These are phyloP conservation scores for Drosophila pseudoobscura DNA, from an alignment of 1,140 invertebrate species.

Conservation along the genomic window DNA sequence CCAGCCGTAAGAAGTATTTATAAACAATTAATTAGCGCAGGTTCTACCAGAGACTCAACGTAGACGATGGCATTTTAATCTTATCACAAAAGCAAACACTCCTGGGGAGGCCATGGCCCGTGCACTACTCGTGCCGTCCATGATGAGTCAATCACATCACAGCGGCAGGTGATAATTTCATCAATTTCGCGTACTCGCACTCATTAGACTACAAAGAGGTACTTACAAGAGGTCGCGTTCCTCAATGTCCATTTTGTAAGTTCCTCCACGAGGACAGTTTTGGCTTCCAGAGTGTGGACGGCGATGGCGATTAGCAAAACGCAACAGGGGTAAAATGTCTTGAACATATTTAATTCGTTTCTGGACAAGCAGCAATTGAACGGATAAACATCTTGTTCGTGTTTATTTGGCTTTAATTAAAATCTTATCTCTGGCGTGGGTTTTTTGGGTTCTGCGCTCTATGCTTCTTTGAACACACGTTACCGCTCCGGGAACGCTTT, in stretches of 20 bases:
- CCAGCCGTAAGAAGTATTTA: constrained; percentile 37
- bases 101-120: constrained; percentile 10
- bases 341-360: constrained; percentile 35
- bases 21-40: constrained; percentile 56
- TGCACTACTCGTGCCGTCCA: constrained; percentile 20
- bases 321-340: constrained; percentile 9
- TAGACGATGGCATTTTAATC: constrained; percentile 50
- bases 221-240: constrained; percentile 84
- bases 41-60: constrained; percentile 26
- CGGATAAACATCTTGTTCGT: constrained; percentile 34
- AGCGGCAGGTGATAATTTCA: neutral
- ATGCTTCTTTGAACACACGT: neutral
- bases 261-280: constrained; percentile 55
- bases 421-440: constrained; percentile 48
- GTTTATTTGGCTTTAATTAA: constrained; percentile 28
- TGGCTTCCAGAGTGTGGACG: constrained; percentile 15
- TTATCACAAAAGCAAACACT: constrained; percentile 42
- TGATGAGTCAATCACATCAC: constrained; percentile 33
- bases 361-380: constrained; percentile 3
- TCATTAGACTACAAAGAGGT: neutral
- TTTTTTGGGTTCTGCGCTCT: neutral
- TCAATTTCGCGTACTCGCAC: neutral
- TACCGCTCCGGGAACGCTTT: constrained; percentile 4
- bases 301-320: constrained; percentile 12
- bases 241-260: constrained; percentile 79